These are phyloP conservation scores for Arctia plantaginis DNA, from an alignment of 2,888 invertebrate genomes.

Conservation along the genomic window DNA sequence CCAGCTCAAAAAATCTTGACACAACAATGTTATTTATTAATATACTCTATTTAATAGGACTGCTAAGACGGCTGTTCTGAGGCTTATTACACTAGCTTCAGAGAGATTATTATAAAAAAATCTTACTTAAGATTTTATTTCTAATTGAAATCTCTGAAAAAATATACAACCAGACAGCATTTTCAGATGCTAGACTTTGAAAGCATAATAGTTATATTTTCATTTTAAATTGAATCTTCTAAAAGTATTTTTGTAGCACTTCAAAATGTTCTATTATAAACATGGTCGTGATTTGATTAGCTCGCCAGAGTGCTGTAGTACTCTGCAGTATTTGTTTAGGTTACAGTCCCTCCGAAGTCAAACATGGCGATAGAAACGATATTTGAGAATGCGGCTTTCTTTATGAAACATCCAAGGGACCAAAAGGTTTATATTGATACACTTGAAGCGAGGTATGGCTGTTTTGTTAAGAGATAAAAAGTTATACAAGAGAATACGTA, in stretches of 20 bases:
- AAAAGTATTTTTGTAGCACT: slow-evolving; percentile 17
- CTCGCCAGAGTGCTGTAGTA: slow-evolving; percentile 21
- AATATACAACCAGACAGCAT: neutral
- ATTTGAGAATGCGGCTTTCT: slow-evolving; percentile 12
- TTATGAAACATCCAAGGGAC: slow-evolving; percentile 12
- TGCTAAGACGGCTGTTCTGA: too few relatives aligned
- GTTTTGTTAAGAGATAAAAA: neutral
- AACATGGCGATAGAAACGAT: slow-evolving; percentile 36
- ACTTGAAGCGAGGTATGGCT: neutral
- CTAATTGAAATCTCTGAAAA: neutral
- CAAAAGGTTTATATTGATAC: slow-evolving; percentile 4
- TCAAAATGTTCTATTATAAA: slow-evolving; percentile 37
- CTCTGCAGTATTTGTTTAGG: slow-evolving; percentile 44
- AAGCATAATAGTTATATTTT: slow-evolving; percentile 9
- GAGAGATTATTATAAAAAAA: too few relatives aligned
- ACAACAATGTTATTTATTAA: too few relatives aligned
- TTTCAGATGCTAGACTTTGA: neutral
- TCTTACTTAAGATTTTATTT: neutral
- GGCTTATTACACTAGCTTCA: too few relatives aligned
- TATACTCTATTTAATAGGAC: too few relatives aligned
- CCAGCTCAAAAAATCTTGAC: too few relatives aligned
- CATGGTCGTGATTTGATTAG: slow-evolving; percentile 50
- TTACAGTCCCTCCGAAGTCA: slow-evolving; percentile 35
- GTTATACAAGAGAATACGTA: neutral
- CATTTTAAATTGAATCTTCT: slow-evolving; percentile 10